phyloP scores from a whole-genome alignment of 2,113 vertebrate species.

The Mugil cephalus region DNA sequence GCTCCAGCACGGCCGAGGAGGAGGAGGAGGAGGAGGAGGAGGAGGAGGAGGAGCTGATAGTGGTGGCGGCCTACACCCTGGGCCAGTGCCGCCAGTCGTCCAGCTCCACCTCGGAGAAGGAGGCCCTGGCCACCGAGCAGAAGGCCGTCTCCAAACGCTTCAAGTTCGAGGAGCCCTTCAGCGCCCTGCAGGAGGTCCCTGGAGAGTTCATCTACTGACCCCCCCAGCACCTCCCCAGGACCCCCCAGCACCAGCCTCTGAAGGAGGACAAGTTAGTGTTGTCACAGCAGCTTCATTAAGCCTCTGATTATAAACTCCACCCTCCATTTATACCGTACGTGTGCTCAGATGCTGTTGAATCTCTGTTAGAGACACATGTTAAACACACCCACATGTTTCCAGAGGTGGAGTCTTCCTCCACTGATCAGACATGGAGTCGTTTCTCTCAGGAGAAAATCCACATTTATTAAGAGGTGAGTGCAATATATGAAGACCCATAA shows the following conservation, averaged over 20 bases:
- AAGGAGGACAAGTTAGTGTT: slow-evolving; percentile 9
- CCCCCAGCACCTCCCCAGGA: no score
- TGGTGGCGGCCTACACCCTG: slow-evolving; percentile 91
- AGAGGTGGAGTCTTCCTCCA: no score
- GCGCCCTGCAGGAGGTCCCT: slow-evolving; percentile 88
- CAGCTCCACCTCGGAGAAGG: slow-evolving; percentile 83
- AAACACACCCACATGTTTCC: no score
- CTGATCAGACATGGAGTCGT: no score
- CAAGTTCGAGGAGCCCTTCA: slow-evolving; percentile 92
- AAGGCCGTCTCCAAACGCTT: slow-evolving; percentile 93
- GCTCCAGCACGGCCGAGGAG: not conserved
- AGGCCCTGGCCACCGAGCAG: slow-evolving; percentile 85
- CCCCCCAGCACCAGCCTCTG: not conserved
- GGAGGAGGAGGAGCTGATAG: slow-evolving; percentile 91
- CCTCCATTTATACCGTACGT: slow-evolving; percentile 21
- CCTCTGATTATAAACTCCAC: slow-evolving; percentile 1
- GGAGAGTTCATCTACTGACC: slow-evolving; percentile 94
- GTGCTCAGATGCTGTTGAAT: slow-evolving; percentile 26
- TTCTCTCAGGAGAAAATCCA: no score
- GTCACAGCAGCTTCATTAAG: slow-evolving; percentile 16
- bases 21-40: slow-evolving; percentile 63
- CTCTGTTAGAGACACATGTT: no score
- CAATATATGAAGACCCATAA: no score
- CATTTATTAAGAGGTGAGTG: no score
- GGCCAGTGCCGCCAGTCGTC: slow-evolving; percentile 91